Conservation (phyloP, 2,888 invertebrate species). For the Eupithecia abbreviata region DNA sequence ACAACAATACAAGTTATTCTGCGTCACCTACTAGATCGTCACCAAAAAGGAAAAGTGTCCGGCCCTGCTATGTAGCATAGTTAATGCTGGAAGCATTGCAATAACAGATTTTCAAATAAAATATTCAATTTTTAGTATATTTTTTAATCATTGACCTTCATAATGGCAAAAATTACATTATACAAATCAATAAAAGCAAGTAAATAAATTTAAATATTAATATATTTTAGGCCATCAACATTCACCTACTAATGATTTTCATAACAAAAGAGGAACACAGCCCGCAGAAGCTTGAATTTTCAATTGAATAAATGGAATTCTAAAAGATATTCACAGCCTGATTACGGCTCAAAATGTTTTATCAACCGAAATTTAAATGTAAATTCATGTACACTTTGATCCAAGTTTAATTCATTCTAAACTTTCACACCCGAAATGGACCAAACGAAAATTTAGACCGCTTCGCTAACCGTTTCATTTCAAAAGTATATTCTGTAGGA, state of each 20-base stretch:
- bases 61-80: too few relatives aligned
- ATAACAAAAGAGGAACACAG: not conserved
- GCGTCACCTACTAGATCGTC: too few relatives aligned
- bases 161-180: not conserved
- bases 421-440: constrained; percentile 25
- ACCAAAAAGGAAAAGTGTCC: too few relatives aligned
- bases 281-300: not conserved
- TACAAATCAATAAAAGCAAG: not conserved
- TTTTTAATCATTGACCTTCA: not conserved
- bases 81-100: too few relatives aligned
- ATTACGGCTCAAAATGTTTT: constrained; percentile 17
- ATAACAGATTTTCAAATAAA: too few relatives aligned
- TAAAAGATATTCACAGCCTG: constrained; percentile 4
- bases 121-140: too few relatives aligned
- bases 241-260: not conserved
- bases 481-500: constrained; percentile 19
- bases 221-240: not conserved
- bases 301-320: not conserved
- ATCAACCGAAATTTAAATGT: constrained; percentile 11
- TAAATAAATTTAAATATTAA: not conserved
- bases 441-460: constrained; percentile 8
- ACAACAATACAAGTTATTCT: too few relatives aligned
- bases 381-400: constrained; percentile 27
- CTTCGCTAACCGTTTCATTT: constrained; percentile 19
- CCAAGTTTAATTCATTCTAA: constrained; percentile 30